Percentiles rank a stretch among this genome's conserved stretches.
phyloP scores from a whole-genome alignment of 2,888 invertebrate genomes.

The Hesperia comma region DNA sequence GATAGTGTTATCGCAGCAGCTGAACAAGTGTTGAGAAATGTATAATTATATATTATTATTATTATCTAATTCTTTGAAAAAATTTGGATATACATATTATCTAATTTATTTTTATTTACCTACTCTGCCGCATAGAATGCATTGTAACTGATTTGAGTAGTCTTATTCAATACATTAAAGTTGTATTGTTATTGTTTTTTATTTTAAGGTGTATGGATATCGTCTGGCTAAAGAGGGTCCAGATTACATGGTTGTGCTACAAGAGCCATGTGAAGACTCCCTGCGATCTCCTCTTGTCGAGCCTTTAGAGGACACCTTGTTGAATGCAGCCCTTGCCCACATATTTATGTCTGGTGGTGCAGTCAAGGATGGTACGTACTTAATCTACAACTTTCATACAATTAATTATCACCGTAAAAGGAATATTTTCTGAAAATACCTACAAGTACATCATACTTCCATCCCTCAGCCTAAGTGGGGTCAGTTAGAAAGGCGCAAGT shows the following conservation, averaged over 20 bases:
- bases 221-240: slow-evolving; percentile 68
- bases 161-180: no score
- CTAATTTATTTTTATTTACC: no score
- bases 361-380: slow-evolving; percentile 73
- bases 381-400: not conserved
- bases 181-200: slow-evolving; percentile 35
- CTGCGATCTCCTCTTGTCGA: slow-evolving; percentile 53
- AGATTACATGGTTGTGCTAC: slow-evolving; percentile 64
- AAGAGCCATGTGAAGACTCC: slow-evolving; percentile 55
- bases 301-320: slow-evolving; percentile 57
- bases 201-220: slow-evolving; percentile 78
- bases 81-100: no score
- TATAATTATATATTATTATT: slow-evolving; percentile 38
- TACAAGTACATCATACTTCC: no score
- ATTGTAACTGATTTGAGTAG: no score
- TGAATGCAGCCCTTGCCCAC: slow-evolving; percentile 75
- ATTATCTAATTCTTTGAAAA: no score
- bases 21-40: slow-evolving; percentile 62
- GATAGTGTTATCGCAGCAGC: slow-evolving; percentile 59
- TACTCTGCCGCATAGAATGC: no score
- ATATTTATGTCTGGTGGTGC: slow-evolving; percentile 80
- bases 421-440: no score
- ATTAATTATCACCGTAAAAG: no score
- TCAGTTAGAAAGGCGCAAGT: no score
- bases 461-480: no score